Evolutionary conservation across 2,113 vertebrate genomes (phyloP).

Genomic region (Pelusios castaneus): DNA sequence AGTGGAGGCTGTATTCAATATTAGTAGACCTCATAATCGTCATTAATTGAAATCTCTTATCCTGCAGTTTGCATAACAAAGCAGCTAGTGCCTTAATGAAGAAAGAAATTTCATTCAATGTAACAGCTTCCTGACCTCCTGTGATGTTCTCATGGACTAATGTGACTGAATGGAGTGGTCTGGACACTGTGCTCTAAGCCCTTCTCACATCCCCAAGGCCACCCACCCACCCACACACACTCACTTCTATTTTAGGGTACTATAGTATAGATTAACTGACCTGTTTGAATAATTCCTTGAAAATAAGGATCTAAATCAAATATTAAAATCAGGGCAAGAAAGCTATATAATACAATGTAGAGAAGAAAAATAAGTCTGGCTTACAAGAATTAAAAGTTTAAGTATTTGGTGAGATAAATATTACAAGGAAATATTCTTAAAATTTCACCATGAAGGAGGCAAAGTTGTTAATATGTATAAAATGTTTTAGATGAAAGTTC

Average conservation of each 20-base stretch:
- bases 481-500: not conserved
- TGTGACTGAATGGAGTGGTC: not conserved
- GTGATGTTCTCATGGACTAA: not conserved
- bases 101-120: constrained; percentile 9
- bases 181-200: not conserved
- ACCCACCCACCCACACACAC: not conserved
- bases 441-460: not conserved
- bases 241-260: not conserved
- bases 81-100: not conserved
- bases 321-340: not conserved
- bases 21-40: constrained; percentile 60
- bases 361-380: not conserved
- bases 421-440: not conserved
- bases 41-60: constrained; percentile 59
- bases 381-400: not conserved
- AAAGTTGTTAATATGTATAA: not conserved
- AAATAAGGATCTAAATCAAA: not conserved
- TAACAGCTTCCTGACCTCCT: not conserved
- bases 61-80: constrained; percentile 69
- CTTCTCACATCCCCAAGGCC: not conserved
- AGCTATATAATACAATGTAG: not conserved
- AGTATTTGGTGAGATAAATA: not conserved
- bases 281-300: not conserved
- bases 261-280: not conserved
- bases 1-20: constrained; percentile 65